A percentile compares a stretch with the other conserved stretches of the same genome.
phyloP scores from a whole-genome alignment of 2,113 vertebrate species.

The Phoenicopterus ruber region DNA sequence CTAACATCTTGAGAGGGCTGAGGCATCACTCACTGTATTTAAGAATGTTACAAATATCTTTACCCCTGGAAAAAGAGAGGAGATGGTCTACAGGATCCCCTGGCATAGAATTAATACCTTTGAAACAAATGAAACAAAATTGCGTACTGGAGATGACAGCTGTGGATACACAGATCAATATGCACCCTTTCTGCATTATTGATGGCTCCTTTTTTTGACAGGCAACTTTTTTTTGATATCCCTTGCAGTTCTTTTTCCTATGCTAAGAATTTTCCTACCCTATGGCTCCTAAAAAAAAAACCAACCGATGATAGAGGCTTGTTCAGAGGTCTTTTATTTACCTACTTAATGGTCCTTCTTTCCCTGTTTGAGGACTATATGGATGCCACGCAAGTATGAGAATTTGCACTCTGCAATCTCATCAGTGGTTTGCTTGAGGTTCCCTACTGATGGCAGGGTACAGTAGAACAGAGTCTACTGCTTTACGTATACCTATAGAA shows the following conservation, averaged over 20 bases:
- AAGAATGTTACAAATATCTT: background rate
- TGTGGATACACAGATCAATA: background rate
- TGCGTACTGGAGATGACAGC: fast-evolving
- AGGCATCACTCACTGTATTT: background rate
- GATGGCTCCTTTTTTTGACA: background rate
- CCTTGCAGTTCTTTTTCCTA: background rate
- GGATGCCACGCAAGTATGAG: fast-evolving
- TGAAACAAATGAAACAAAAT: background rate
- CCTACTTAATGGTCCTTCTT: background rate
- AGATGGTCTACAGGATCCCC: background rate
- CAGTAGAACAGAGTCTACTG: background rate
- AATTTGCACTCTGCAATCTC: background rate
- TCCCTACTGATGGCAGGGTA: background rate
- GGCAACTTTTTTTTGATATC: background rate
- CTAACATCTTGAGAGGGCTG: background rate
- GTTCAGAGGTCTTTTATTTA: background rate
- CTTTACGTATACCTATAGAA: background rate
- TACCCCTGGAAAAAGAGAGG: background rate
- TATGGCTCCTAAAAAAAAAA: background rate
- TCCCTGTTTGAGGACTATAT: background rate
- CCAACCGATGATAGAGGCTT: background rate
- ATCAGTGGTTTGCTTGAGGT: fast-evolving
- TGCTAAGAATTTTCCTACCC: background rate
- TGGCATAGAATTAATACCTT: background rate
- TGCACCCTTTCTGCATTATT: background rate